Base-by-base conservation (phyloP, 2,888 invertebrate genomes). In the Ornithoptera alexandrae region DNA sequence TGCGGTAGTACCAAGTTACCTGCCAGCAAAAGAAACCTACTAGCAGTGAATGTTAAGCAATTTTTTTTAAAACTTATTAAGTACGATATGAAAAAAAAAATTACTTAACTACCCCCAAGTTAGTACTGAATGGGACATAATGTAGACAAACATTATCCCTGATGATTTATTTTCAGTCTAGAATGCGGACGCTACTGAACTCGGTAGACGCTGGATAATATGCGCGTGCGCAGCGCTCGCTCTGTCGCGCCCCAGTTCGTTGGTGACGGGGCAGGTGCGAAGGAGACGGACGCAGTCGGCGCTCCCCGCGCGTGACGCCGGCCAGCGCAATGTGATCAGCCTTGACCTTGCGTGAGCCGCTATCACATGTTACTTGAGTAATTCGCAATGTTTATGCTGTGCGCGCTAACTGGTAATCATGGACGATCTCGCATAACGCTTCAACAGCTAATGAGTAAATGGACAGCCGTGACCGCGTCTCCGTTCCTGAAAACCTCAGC, bases 271-370 rank as follows among this genome's bases (percentile, higher is more conserved):
- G 39, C 68, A 65, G 22, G 83, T 75, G 79, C 42, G 80, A 88
- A 72, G 74, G 85, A 81, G 87, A 86, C 72, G 71, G 72, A 72
- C 77, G 76, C 75, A 74, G 73, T 65, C 76, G 68, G 1, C 22
- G 69, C 69, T 69, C 18, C 69, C 61, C 62, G 18, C 75, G 69
- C 75, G 72, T 50, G 74, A 73, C 69, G 53, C 67, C 72, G 78
- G 81, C 81, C 65, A 75, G 77, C 84, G 81, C 79, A 74, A 77
- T 82, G 81, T 81, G 83, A 85, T 86, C 82, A 84, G 79, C 87
- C 89, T 88, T 90, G 89, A 88, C 89, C 89, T 90, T 90, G 88
- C 81, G 75, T 79, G 80, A 81, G 82, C 85, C 81, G 80, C 84
- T 86, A 78, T 79, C 74, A 73, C 72, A 74, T 72, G 62, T 71